Conservation (phyloP, 2,113 vertebrate genomes). For the Pogonocichla stellata region DNA sequence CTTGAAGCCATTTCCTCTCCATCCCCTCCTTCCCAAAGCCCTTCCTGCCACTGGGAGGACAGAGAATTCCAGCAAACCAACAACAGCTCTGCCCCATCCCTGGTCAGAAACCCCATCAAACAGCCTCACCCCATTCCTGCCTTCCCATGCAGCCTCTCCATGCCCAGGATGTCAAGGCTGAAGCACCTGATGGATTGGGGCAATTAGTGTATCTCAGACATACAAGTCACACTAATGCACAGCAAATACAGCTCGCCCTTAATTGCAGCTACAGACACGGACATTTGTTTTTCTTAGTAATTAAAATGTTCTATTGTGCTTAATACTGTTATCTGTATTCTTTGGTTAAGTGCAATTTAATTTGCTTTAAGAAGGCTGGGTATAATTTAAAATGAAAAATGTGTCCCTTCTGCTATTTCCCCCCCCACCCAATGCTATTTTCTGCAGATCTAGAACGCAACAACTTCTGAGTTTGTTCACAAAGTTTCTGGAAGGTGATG, state of each 20-base stretch:
- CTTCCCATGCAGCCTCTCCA: background rate
- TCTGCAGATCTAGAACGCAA: background rate
- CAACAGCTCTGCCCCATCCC: background rate
- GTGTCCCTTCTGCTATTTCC: background rate
- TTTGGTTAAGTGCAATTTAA: conserved; percentile 57
- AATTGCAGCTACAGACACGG: conserved; percentile 44
- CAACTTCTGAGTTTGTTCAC: background rate
- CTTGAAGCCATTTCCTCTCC: background rate
- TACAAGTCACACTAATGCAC: conserved; percentile 42
- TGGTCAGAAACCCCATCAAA: background rate
- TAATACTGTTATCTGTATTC: conserved; percentile 61
- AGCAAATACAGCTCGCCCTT: conserved; percentile 36
- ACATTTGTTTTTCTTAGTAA: conserved; percentile 62
- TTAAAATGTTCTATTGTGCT: conserved; percentile 57
- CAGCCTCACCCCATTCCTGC: background rate
- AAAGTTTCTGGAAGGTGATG: background rate
- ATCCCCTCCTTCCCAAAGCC: background rate
- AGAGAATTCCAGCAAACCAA: background rate
- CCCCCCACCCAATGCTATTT: background rate
- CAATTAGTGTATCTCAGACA: conserved; percentile 51
- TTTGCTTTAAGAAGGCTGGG: conserved; percentile 47
- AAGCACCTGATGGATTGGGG: conserved; percentile 41
- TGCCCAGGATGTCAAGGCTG: background rate
- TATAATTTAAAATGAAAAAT: conserved; percentile 40
- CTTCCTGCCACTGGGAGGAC: background rate